phyloP scores from a whole-genome alignment of 2,888 invertebrate species.

The Cerastis rubricosa region DNA sequence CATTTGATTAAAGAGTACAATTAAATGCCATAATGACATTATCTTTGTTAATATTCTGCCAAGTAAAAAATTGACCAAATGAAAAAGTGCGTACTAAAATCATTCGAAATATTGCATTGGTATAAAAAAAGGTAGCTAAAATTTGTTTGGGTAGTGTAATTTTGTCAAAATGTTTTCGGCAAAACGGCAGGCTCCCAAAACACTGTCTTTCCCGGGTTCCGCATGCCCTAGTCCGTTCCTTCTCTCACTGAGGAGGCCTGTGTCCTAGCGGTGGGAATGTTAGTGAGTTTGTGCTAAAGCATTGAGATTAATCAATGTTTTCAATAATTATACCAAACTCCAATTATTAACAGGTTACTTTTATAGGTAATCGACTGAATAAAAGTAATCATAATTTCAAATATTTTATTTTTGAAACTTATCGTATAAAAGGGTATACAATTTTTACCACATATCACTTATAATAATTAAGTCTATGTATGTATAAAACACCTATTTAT shows the following conservation, averaged over 20 bases:
- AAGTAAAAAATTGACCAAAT: too few species aligned
- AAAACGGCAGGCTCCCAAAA: too few species aligned
- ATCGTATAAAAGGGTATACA: conserved; percentile 66
- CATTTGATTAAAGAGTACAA: too few species aligned
- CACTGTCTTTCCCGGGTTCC: too few species aligned
- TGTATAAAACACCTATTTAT: conserved; percentile 68
- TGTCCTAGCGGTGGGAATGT: not conserved
- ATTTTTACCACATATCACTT: conserved; percentile 59
- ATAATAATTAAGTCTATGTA: conserved; percentile 58
- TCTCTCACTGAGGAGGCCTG: not conserved
- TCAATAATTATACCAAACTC: too few species aligned
- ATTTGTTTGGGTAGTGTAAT: too few species aligned
- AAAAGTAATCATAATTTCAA: conserved; percentile 53
- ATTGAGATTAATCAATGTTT: not conserved
- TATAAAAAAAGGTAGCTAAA: too few species aligned
- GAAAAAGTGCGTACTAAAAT: too few species aligned
- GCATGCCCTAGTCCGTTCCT: not conserved
- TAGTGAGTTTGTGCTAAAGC: not conserved
- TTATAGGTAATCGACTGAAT: not conserved
- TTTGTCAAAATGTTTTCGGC: too few species aligned
- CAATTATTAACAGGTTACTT: not conserved
- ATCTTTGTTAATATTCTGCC: too few species aligned
- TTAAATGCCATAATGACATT: too few species aligned
- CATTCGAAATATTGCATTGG: too few species aligned
- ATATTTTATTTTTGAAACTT: conserved; percentile 67